Base-by-base conservation (phyloP, 2,113 vertebrate genomes). In the Platanista minor region DNA sequence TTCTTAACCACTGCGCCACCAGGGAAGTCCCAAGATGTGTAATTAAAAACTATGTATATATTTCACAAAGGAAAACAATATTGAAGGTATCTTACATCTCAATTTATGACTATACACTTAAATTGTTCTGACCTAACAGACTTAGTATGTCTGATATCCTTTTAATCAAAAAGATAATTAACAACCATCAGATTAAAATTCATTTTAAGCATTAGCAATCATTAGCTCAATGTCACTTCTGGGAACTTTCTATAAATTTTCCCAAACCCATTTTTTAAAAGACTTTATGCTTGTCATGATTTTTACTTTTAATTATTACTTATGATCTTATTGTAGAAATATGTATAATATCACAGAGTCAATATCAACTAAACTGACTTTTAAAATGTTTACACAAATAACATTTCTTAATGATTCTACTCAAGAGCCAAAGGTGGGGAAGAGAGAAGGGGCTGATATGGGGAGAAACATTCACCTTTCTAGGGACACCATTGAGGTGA, bases 401-500 rank as follows among this genome's bases (percentile, higher is more conserved):
- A 72, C 59, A 81, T 93, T 92, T 94, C 75, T 81, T 95, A 87
- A 90, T 52, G 39, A 84, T 81, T 87, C 7, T 39, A 74, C 57
- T 97, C 39, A 90, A 39, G 39, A 96, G 59, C 91, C 67, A 95
- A 96, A 81, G 31, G 36, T 11, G 2, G 36, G 39, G 39, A 91
- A 71, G 27, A 49, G 8, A 91, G 31, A 94, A 81, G 39, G 23
- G 54, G 20, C 6, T 7, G 33, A 46, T 29, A 27, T 41, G 59
- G 18, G 67, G 6, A 82, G 49, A 95, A n/a, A 29, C 2, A 43
- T 8, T 96, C 41, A 99, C 99, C 99, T 99, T 99, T 98, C 99
- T 99, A 95, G 99, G 99, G 57, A 99, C 99, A 43, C 99, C 99
- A 36, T 99, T 99, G 97, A 99, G 99, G 97, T 99, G 99, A 81